A percentile compares a stretch with the other conserved stretches of the same genome.
Conservation (phyloP, 2,113 vertebrate genomes). For the Zosterops hypoxanthus region DNA sequence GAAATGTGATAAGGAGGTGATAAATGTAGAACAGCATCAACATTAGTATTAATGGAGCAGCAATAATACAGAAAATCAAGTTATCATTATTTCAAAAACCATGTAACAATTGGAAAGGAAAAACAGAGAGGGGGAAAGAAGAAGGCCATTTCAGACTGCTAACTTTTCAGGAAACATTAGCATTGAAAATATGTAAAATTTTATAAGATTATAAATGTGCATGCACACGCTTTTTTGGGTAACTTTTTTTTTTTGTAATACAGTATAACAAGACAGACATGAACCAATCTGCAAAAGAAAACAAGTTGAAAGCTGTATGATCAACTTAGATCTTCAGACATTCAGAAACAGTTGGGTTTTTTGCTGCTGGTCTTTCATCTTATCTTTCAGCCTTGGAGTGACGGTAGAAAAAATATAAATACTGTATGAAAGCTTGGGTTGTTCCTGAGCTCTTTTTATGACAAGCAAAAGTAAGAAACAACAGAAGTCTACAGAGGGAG, state of each 20-base stretch:
- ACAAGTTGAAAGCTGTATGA: background rate
- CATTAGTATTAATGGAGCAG: background rate
- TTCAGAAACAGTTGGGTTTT: background rate
- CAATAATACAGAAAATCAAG: background rate
- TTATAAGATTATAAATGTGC: background rate
- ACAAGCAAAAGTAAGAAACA: background rate
- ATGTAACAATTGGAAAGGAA: background rate
- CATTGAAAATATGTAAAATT: background rate
- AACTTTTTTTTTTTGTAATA: background rate
- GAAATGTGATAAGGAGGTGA: conserved; percentile 29
- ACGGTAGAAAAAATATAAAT: background rate
- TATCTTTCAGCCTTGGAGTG: background rate
- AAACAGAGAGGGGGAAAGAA: background rate
- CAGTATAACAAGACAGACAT: background rate
- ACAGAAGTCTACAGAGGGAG: background rate
- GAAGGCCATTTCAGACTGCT: background rate
- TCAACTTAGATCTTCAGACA: background rate
- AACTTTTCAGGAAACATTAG: background rate
- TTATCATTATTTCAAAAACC: background rate
- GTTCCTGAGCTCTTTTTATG: background rate
- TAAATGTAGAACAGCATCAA: background rate
- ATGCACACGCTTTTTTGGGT: background rate
- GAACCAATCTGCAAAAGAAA: background rate
- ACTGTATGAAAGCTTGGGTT: background rate
- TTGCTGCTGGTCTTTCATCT: background rate